Conservation (phyloP, 1,140 invertebrate genomes). For the Pteromalus puparum region DNA sequence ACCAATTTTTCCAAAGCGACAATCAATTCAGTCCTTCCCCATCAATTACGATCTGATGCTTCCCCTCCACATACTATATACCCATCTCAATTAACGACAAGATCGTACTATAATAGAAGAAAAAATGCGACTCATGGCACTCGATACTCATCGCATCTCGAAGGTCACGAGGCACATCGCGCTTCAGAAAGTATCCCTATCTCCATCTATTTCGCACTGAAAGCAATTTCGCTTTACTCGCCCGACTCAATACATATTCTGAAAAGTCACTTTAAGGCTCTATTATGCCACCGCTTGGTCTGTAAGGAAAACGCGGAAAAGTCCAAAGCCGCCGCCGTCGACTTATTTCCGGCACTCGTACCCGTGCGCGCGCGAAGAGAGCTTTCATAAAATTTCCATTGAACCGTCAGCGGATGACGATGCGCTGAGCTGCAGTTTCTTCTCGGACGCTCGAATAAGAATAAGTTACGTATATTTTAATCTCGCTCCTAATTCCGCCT, state of each 20-base stretch:
- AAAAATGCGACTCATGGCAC: too few species aligned
- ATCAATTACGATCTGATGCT: too few species aligned
- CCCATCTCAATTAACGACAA: too few species aligned
- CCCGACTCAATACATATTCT: constrained; percentile 7
- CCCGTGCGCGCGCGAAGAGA: neutral
- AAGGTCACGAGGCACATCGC: neutral
- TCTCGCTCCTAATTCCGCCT: neutral
- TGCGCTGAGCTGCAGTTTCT: neutral
- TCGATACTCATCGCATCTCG: too few species aligned
- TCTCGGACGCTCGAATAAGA: neutral
- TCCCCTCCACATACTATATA: too few species aligned
- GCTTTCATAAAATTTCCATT: constrained; percentile 1
- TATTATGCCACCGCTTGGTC: neutral
- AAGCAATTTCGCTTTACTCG: constrained; percentile 15
- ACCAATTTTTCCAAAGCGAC: too few species aligned
- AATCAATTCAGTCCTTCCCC: too few species aligned
- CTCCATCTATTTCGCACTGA: neutral
- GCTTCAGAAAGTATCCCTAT: neutral
- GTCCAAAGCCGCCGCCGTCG: neutral
- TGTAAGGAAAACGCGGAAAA: neutral
- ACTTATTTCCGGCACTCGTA: neutral
- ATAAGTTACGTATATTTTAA: neutral
- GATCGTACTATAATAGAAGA: too few species aligned
- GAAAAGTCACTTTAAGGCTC: neutral
- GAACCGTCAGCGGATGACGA: neutral